These are phyloP conservation scores for Myripristis jacobus DNA, from an alignment of 2,797 vertebrate genomes.

Conservation along the genomic window DNA sequence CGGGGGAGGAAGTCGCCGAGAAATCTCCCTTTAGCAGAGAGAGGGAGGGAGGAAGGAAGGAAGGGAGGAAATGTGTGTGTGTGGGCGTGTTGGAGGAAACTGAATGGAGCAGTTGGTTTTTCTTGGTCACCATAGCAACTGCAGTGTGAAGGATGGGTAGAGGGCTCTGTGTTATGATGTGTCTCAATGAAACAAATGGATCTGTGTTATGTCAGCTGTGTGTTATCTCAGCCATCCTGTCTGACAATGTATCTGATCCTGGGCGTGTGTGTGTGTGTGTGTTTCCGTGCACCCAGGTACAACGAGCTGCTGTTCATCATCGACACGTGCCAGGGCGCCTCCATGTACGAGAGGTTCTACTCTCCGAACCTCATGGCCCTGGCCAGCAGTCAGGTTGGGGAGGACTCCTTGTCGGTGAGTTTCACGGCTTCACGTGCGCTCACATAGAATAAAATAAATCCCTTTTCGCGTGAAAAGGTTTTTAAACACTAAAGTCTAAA, in stretches of 20 bases:
- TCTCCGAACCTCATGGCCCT: slow-evolving; percentile 98
- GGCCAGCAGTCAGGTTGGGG: slow-evolving; percentile 97
- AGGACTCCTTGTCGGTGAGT: slow-evolving; percentile 97
- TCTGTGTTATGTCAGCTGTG: slow-evolving; percentile 44
- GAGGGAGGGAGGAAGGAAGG: not conserved
- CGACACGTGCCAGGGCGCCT: slow-evolving; percentile 98
- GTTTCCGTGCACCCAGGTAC: slow-evolving; percentile 83
- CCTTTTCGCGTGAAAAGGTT: not conserved
- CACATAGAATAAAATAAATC: no score
- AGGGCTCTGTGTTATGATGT: slow-evolving; percentile 45
- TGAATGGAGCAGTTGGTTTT: slow-evolving; percentile 63
- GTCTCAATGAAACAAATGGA: slow-evolving; percentile 57
- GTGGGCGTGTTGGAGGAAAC: slow-evolving; percentile 47
- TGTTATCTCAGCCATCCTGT: slow-evolving; percentile 21
- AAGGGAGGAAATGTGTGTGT: not conserved
- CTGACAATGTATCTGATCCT: slow-evolving; percentile 9
- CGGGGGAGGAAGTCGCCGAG: slow-evolving; percentile 2
- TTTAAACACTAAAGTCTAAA: not conserved
- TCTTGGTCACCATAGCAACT: slow-evolving; percentile 77
- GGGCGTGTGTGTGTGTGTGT: not conserved
- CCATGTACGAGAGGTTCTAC: slow-evolving; percentile 99
- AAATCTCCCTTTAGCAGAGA: slow-evolving; percentile 12
- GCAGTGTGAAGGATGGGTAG: slow-evolving; percentile 56
- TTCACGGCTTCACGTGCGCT: not conserved
- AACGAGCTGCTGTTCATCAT: slow-evolving; percentile 98